phyloP scores from a whole-genome alignment of 2,113 vertebrate genomes.

The Zosterops lateralis region DNA sequence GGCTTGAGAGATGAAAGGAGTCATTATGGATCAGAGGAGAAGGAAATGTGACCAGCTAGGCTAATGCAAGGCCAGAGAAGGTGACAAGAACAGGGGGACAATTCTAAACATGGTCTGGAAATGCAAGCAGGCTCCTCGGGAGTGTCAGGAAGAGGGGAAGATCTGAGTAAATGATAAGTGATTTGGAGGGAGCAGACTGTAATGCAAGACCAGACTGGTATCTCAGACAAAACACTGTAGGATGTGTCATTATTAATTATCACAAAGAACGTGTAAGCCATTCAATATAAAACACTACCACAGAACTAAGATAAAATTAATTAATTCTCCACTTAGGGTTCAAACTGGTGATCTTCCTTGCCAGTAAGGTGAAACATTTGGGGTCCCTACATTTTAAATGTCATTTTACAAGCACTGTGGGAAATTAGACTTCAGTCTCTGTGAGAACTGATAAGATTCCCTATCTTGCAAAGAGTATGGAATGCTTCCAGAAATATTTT shows the following conservation, averaged over 20 bases:
- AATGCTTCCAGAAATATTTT: slow-evolving; percentile 26
- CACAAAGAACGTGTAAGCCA: not conserved
- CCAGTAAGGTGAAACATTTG: not conserved
- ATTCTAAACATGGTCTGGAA: not conserved
- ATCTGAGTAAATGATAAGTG: not conserved
- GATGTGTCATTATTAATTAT: not conserved
- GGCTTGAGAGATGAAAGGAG: not conserved
- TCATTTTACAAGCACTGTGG: not conserved
- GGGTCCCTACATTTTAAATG: not conserved
- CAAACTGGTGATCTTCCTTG: not conserved
- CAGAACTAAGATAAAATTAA: not conserved
- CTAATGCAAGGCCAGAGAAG: not conserved
- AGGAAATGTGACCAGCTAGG: not conserved
- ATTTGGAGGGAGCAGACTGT: not conserved
- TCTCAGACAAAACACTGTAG: not conserved
- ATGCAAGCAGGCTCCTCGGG: not conserved
- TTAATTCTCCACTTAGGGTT: not conserved
- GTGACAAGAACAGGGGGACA: not conserved
- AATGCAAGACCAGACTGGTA: not conserved
- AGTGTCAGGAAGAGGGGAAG: not conserved
- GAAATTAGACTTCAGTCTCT: slow-evolving; percentile 2
- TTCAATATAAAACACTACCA: not conserved
- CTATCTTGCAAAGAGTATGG: not conserved
- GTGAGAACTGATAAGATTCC: slow-evolving; percentile 6
- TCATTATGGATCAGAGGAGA: not conserved